Evolutionary conservation across 2,888 invertebrate species (phyloP), one percentile per base, ranked within the genome.

Genomic region (Nemotelus pantherinus): DNA sequence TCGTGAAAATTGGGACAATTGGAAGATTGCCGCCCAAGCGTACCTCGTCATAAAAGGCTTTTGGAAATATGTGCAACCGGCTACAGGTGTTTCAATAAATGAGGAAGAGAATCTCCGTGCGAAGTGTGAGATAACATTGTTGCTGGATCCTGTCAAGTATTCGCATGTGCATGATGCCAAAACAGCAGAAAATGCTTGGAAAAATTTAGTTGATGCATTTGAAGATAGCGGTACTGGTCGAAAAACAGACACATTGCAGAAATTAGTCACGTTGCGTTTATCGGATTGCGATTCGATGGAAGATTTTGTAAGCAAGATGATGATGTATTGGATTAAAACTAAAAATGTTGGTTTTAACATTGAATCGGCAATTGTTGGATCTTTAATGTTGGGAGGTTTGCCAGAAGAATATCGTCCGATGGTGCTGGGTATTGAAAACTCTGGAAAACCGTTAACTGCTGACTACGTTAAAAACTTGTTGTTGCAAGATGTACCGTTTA

Each of bases 131-230:
- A 64, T 64, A 4, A 64, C 25, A 10, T 44, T 64, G 25, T 64
- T 64, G 3, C 2, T 64, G 3, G 64, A 64, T 43, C 3, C 64
- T 3, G n/a, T 41, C 3, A 25, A 25, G 2, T 64, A 25, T 44
- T 6, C 64, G 3, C 10, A 64, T 64, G 41, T 43, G 3, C 39
- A 64, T 44, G 41, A 10, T 41, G 4, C 3, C 5, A 39, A 64
- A 64, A 64, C 64, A 39, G 64, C 64, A 2, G 41, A 64, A 64
- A 10, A 64, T 3, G 64, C 64, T 3, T 64, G 64, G 64, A 41
- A 64, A 25, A 25, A 25, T 25, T 25, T 25, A 25, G 25, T 25
- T 25, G 25, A 25, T 25, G 25, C 25, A 25, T 25, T 25, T 25
- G 25, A 25, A 25, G 25, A 25, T 25, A 25, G 25, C 25, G 25